Conservation (phyloP, 2,888 invertebrate species). For the Eristalis arbustorum region DNA sequence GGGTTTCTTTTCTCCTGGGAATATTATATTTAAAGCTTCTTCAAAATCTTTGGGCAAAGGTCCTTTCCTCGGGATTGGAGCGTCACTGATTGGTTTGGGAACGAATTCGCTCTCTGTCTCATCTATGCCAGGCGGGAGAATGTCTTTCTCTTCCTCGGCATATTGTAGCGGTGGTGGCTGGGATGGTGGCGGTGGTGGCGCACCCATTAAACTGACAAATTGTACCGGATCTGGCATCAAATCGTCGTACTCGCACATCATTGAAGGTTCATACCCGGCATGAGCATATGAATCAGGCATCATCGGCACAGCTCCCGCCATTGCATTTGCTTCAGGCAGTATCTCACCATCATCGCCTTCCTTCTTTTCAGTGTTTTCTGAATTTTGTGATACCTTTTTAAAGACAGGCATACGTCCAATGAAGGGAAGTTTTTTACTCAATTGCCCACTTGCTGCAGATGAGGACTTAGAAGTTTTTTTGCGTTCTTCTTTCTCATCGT, state of each 20-base stretch:
- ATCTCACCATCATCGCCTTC: slow-evolving; percentile 62
- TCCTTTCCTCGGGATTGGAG: slow-evolving; percentile 80
- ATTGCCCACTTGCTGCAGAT: slow-evolving; percentile 70
- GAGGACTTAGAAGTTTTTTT: slow-evolving; percentile 73
- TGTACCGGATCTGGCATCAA: slow-evolving; percentile 80
- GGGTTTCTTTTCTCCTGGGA: slow-evolving; percentile 81
- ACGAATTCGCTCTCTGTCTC: slow-evolving; percentile 79
- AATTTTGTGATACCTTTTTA: slow-evolving; percentile 79
- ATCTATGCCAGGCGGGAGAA: slow-evolving; percentile 79
- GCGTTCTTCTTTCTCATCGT: slow-evolving; percentile 74
- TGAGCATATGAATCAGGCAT: slow-evolving; percentile 78
- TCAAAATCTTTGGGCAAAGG: slow-evolving; percentile 83
- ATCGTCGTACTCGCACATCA: slow-evolving; percentile 80
- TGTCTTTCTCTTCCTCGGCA: slow-evolving; percentile 76
- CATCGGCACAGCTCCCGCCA: slow-evolving; percentile 76
- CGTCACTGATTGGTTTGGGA: slow-evolving; percentile 80
- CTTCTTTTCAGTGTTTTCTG: slow-evolving; percentile 48
- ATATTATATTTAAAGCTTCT: slow-evolving; percentile 83
- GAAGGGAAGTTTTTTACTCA: slow-evolving; percentile 88
- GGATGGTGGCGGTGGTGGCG: slow-evolving; percentile 79
- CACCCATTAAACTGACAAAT: slow-evolving; percentile 79
- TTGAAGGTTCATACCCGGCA: slow-evolving; percentile 78
- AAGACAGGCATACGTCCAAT: slow-evolving; percentile 93
- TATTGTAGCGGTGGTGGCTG: slow-evolving; percentile 73
- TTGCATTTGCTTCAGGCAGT: slow-evolving; percentile 35